These are phyloP conservation scores for Choloepus hoffmanni DNA, from an alignment of 2,113 vertebrate species.

Conservation along the genomic window DNA sequence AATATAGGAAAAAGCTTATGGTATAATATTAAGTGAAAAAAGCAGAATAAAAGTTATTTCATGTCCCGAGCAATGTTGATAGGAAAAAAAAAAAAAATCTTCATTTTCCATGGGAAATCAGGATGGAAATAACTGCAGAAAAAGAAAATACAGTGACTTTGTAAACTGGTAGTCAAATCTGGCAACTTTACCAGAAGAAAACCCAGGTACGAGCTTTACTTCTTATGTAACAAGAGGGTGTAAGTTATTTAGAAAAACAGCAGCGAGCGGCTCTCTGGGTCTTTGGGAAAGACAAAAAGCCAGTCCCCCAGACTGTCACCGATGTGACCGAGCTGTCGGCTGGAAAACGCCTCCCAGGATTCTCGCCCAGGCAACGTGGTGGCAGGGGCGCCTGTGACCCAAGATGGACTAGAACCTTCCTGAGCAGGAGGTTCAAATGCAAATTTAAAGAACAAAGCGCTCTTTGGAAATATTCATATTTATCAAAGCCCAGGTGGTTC, in stretches of 20 bases:
- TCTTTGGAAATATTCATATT: slow-evolving; percentile 62
- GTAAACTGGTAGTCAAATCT: not conserved
- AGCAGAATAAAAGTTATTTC: not conserved
- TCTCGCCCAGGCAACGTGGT: not conserved
- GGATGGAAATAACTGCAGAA: slow-evolving; percentile 6
- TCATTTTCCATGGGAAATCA: not conserved
- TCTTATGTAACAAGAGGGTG: not conserved
- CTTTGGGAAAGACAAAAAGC: not conserved
- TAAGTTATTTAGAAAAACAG: slow-evolving; percentile 41
- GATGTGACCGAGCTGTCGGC: not conserved
- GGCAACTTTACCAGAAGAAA: slow-evolving; percentile 16
- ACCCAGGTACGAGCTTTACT: not conserved
- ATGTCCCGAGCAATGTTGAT: not conserved
- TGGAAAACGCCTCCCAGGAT: not conserved
- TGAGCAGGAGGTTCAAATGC: slow-evolving; percentile 50
- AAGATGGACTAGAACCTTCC: not conserved
- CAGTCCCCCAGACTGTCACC: not conserved
- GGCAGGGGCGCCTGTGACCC: not conserved
- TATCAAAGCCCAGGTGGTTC: slow-evolving; percentile 54
- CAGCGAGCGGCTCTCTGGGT: not conserved
- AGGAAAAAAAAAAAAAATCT: not conserved
- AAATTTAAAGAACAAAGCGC: slow-evolving; percentile 35
- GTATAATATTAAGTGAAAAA: not conserved
- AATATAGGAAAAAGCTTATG: not conserved
- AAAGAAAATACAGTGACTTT: not conserved